Base-by-base conservation (phyloP, 64 coral and sea anemone species). In the Exaiptasia diaphana region DNA sequence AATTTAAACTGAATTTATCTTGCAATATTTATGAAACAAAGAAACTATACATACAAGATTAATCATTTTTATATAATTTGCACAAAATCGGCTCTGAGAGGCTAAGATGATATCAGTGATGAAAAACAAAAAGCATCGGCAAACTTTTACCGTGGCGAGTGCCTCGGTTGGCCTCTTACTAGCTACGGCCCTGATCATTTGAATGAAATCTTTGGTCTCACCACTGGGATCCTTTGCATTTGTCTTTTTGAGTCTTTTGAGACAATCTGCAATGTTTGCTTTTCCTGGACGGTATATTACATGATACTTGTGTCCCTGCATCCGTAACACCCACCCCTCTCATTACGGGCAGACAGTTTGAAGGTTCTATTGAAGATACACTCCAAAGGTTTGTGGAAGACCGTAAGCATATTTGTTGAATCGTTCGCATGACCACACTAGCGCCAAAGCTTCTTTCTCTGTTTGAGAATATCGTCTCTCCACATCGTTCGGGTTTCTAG, bases 401-500 rank as follows among this genome's bases (percentile, higher is more conserved):
- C 75, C 75, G 60, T 41, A 78, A 5, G 60, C 53, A 38, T 78
- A 78, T 20, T 59, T 53, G 26, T 78, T 78, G 52, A 60, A 60
- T 30, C 60, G 36, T 41, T 29, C 32, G 21, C 61, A 81, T 2
- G 78, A 49, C 78, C 78, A 82, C 30, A 68, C 61, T 9, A 82
- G 34, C 2, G 78, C 78, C 12, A 68, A 54, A 13, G 57, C 78
- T 53, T 82, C 78, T 29, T 82, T 82, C 45, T 82, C 78, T 62
- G 71, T 85, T 21, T 85, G 67, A 36, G 82, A 37, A 74, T 85
- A 85, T 1, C 67, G 45, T 37, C 82, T 68, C 41, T 68, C 60
- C 6, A 82, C 59, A 34, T 68, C 58, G 0, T 58, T 67, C 28
- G 52, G 45, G 30, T 68, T 82, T 46, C 78, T 33, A 14, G 78